A percentile compares a stretch with the other conserved stretches of the same genome.
Evolutionary conservation across 92 coral and sea anemone genomes (phyloP).

Genomic region (Porites divaricata): DNA sequence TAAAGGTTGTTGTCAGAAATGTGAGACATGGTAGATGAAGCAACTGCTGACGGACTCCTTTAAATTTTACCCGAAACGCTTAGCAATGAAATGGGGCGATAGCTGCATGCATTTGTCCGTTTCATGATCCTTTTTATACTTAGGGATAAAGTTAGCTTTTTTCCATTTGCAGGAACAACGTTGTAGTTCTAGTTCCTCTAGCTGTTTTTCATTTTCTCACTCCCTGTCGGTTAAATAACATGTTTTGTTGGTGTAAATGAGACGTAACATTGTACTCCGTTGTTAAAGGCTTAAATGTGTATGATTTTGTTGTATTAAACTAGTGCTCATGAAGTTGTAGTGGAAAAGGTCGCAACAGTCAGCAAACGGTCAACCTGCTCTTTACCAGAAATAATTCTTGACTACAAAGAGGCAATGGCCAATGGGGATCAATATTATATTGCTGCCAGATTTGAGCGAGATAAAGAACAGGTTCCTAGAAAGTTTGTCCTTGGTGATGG

Average conservation of each 20-base stretch:
- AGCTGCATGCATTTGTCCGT: slow-evolving; percentile 2
- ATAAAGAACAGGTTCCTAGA: neutral
- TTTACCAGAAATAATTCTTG: slow-evolving; percentile 39
- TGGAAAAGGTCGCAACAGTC: slow-evolving; percentile 39
- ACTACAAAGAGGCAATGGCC: slow-evolving; percentile 47
- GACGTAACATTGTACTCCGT: too few species aligned
- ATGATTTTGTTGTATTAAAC: neutral
- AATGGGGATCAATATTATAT: slow-evolving; percentile 63
- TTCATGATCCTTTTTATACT: neutral
- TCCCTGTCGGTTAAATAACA: too few species aligned
- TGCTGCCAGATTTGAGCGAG: slow-evolving; percentile 72
- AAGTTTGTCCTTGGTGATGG: slow-evolving; percentile 87
- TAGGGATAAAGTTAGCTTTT: neutral
- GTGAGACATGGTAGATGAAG: neutral
- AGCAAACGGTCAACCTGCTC: slow-evolving; percentile 46
- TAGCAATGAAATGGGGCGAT: neutral
- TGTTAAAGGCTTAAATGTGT: neutral
- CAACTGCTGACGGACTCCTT: neutral
- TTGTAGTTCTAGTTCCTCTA: too few species aligned
- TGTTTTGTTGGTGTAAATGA: too few species aligned
- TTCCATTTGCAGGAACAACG: neutral
- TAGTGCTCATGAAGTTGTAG: slow-evolving; percentile 84
- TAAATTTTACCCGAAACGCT: slow-evolving; percentile 6
- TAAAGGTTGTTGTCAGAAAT: neutral
- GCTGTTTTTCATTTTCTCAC: too few species aligned